phyloP scores from a whole-genome alignment of 1,140 invertebrate species.

The Drosophila nannoptera region DNA sequence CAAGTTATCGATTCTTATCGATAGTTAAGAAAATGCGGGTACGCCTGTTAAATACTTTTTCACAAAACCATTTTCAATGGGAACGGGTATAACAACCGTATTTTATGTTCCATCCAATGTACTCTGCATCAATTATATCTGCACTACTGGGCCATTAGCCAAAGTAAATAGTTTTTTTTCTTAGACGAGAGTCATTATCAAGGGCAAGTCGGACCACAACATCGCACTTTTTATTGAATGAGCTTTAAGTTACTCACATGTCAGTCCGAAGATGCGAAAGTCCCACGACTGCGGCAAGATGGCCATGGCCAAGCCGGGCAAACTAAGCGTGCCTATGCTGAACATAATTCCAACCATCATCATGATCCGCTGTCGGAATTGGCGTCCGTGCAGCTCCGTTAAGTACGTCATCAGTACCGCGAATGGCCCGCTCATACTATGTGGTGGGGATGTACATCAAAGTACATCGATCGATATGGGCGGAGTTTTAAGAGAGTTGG shows the following conservation, averaged over 20 bases:
- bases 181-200: neutral
- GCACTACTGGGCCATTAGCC: no score
- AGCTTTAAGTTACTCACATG: constrained; percentile 51
- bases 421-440: constrained; percentile 86
- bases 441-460: constrained; percentile 26
- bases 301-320: constrained; percentile 81
- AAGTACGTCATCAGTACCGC: constrained; percentile 85
- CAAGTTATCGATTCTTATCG: no score
- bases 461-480: constrained; percentile 19
- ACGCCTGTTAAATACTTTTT: no score
- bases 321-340: constrained; percentile 81
- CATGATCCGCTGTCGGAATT: constrained; percentile 83
- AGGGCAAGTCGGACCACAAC: neutral
- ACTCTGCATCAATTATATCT: no score
- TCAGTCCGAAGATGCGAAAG: constrained; percentile 45
- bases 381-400: constrained; percentile 84
- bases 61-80: no score
- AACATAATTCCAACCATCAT: constrained; percentile 83
- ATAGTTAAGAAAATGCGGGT: no score
- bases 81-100: no score
- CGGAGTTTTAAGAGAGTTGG: constrained; percentile 2
- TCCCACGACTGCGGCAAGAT: constrained; percentile 79
- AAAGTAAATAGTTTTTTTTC: no score
- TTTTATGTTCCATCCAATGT: no score
- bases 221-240: neutral